Base-by-base conservation (phyloP, 2,113 vertebrate genomes). In the Psittacara wagleri region DNA sequence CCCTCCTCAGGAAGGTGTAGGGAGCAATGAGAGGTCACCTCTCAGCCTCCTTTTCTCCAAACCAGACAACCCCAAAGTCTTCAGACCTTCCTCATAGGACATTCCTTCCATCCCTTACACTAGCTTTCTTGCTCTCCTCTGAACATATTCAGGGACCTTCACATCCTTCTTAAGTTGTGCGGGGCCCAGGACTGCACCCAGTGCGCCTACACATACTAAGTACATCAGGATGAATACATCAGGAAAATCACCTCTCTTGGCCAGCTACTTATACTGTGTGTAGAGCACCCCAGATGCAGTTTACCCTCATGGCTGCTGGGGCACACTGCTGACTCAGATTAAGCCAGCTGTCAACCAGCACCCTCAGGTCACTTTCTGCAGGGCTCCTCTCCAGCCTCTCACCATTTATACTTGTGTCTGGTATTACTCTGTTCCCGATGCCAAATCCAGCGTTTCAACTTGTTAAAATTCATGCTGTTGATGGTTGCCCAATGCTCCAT, bases 181-280 rank as follows among this genome's bases (percentile, higher is more conserved):
- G 33, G 13, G 24, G n/a, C 29, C 19, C 46, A 43, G 46, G 37
- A 54, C 77, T 25, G 54, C 62, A 19, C 10, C 3, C 13, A 29
- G 37, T 35, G n/a, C 23, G 29, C 25, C 25, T 1, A 0, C 29
- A 23, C 39, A 35, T 0, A 0, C 23, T n/a, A 39, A 52, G 11
- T 22, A 22, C 24, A 67, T 61, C 1, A 0, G 51, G 20, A 27
- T 15, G 29, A 27, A n/a, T 20, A 15, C 23, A 52, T 51, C 1
- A 0, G 51, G 20, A 27, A 7, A n/a, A 7, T 41, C 16, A 0
- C 46, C 24, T 41, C 19, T 57, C 11, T 28, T 39, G 28, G 7
- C 9, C 1, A 2, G 13, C 52, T 67, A 29, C 44, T 14, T 5
- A 3, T 13, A 13, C 44, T 51, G 57, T 37, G 52, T 67, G 59